These are phyloP conservation scores for Smutsia gigantea DNA, from an alignment of 2,797 vertebrate species.

Conservation along the genomic window DNA sequence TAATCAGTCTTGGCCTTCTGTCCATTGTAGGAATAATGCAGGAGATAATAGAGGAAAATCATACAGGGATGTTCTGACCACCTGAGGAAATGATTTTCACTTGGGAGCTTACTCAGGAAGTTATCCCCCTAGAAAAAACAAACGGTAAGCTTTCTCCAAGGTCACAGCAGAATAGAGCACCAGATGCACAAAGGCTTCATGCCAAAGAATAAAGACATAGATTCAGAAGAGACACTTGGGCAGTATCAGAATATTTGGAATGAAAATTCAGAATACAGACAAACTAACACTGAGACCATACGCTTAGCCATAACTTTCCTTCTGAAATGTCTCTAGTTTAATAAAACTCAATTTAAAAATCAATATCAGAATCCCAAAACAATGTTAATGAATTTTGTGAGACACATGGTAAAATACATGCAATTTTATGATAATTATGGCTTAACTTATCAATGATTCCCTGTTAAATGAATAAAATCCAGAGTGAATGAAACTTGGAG, in stretches of 20 bases:
- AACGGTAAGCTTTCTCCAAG: neutral
- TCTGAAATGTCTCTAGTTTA: neutral
- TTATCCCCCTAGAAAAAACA: neutral
- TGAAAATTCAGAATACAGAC: neutral
- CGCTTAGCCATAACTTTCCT: neutral
- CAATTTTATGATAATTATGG: neutral
- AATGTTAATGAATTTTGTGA: neutral
- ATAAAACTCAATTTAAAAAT: neutral
- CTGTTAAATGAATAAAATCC: constrained; percentile 34
- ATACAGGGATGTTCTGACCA: neutral
- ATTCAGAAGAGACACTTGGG: neutral
- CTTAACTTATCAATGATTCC: neutral
- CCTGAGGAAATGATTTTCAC: constrained; percentile 10
- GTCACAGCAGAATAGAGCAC: neutral
- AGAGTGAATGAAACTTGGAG: neutral
- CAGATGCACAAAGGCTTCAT: neutral
- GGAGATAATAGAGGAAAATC: neutral
- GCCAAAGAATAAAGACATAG: neutral
- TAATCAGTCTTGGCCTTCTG: neutral
- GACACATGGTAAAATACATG: neutral
- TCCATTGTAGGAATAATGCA: neutral
- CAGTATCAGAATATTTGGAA: neutral
- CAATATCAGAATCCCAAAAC: neutral
- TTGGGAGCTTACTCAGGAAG: neutral
- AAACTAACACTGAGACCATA: neutral